Evolutionary conservation across 2,888 invertebrate genomes (phyloP).

Genomic region (Bimastos eiseni): DNA sequence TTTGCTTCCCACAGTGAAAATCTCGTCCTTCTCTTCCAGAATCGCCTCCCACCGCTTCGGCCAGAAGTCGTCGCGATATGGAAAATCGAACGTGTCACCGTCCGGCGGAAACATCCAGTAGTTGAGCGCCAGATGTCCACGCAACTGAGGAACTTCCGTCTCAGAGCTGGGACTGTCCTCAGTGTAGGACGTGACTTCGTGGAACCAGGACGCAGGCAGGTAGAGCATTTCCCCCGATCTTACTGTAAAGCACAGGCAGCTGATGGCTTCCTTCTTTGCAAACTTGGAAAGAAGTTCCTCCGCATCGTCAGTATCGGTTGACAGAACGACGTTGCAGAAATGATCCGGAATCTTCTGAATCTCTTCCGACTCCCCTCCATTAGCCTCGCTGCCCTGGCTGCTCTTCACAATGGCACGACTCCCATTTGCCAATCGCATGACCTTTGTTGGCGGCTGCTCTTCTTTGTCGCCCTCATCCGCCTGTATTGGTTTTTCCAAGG

Average conservation of each 20-base stretch:
- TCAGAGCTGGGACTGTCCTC: not conserved
- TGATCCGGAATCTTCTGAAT: conserved; percentile 32
- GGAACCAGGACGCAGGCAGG: conserved; percentile 41
- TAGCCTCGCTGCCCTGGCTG: not conserved
- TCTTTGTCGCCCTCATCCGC: not conserved
- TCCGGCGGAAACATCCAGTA: conserved; percentile 42
- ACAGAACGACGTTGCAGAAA: conserved; percentile 35
- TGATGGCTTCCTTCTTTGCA: conserved; percentile 14
- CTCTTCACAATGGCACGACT: not conserved
- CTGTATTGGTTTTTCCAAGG: not conserved
- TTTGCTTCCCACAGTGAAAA: not conserved
- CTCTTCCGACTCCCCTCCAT: not conserved
- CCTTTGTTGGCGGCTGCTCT: not conserved
- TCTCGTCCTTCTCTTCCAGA: not conserved
- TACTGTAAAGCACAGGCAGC: conserved; percentile 30
- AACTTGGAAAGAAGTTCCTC: conserved; percentile 26
- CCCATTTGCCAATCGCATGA: conserved; percentile 23
- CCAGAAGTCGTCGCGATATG: conserved; percentile 40
- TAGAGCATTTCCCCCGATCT: conserved; percentile 38
- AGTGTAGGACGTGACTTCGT: conserved; percentile 41
- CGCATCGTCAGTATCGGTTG: conserved; percentile 29
- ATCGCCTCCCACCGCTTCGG: conserved; percentile 32
- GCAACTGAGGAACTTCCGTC: not conserved
- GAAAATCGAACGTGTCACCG: conserved; percentile 24
- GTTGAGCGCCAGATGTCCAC: conserved; percentile 39